Evolutionary conservation across 1,140 invertebrate species (phyloP), one percentile per base, ranked within the genome.

Genomic region (Papilio helenus): DNA sequence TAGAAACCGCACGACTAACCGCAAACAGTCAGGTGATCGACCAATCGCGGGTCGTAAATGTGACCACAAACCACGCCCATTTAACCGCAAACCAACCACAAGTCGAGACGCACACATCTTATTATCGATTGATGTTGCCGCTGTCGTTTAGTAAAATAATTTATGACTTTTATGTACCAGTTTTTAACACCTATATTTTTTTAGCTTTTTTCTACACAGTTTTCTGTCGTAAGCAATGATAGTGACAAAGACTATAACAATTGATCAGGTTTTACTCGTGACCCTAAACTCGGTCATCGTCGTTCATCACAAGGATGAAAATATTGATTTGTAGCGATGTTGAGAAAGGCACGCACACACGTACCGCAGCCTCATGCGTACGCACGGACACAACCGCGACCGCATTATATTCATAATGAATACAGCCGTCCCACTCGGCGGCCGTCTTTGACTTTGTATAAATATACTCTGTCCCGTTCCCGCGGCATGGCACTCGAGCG

Each of bases 371-470:
- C 82, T 72, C 84, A 87, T 91, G 39, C 83, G 86, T 83, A 92
- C 88, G 86, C 89, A 92, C 92, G 86, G 90, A 94, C 93, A 94
- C 90, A 93, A 86, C 85, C 86, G 88, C 86, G 84, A 92, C 91
- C 90, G 87, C 93, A 93, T 94, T 93, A 94, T 94, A 93, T 93
- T 93, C 92, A 94, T 93, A 93, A 94, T 94, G 93, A 93, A 93
- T 94, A 94, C 92, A 92, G 91, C 93, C 90, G 90, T 94, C 93
- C 92, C 91, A 93, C 93, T 94, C 93, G 87, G 81, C 85, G 87
- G 89, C 86, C 93, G 91, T 93, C 93, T 94, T 94, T 93, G 90
- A 94, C 92, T 94, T 94, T 93, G 92, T 93, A 93, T 93, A 93
- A 93, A 93, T 93, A 94, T 93, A 90, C 91, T 94, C 89, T 87